Conservation (phyloP, 92 coral and sea anemone genomes). For the Palythoa caribaeorum region DNA sequence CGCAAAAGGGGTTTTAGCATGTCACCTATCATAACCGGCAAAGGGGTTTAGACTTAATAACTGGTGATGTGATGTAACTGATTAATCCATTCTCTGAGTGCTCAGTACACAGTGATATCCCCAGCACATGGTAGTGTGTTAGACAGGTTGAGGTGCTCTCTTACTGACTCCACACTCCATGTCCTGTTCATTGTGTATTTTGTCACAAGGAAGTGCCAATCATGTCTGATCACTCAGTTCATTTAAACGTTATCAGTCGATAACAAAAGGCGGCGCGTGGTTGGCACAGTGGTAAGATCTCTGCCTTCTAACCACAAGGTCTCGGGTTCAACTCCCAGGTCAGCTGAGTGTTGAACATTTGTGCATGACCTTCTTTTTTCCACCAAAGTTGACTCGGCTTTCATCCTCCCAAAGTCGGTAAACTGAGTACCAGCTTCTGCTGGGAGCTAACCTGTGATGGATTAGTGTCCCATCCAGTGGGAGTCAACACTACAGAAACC, state of each 20-base stretch:
- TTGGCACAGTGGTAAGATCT: no score
- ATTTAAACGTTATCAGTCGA: neutral
- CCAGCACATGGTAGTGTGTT: conserved; percentile 73
- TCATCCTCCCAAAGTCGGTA: no score
- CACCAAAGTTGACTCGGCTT: no score
- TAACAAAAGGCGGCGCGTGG: neutral
- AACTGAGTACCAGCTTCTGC: no score
- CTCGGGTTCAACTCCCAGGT: no score
- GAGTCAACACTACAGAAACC: no score
- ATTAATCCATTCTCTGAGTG: conserved; percentile 99
- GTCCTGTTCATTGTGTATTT: conserved; percentile 38
- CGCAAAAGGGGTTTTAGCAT: no score
- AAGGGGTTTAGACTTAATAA: neutral
- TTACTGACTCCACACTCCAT: conserved; percentile 42
- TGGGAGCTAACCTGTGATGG: no score
- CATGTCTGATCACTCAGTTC: conserved; percentile 46
- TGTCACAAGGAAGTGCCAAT: conserved; percentile 32
- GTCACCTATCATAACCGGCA: neutral
- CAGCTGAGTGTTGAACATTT: no score
- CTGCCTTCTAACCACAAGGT: no score
- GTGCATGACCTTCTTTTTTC: no score
- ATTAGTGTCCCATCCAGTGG: no score
- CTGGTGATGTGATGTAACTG: conserved; percentile 94
- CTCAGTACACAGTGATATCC: conserved; percentile 65
- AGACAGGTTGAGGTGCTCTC: conserved; percentile 81